Evolutionary conservation across 2,888 invertebrate species (phyloP), one percentile per base, ranked within the genome.

Genomic region (Hydraecia micacea): DNA sequence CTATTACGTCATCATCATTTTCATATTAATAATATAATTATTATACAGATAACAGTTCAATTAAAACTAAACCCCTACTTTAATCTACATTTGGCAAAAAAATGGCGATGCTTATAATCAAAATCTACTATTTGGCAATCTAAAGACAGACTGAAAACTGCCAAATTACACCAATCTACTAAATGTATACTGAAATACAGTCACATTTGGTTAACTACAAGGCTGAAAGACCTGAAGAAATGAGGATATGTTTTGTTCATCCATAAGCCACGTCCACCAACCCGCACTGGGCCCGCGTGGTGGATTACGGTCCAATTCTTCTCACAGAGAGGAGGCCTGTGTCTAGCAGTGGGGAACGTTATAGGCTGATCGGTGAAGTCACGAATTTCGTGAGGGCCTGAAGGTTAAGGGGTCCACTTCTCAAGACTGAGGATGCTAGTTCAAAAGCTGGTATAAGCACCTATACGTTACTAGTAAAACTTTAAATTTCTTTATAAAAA

Each of bases 61-160:
- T 55, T 55, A 55, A 25, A 55, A 55, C 55, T 55, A 9, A 55
- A 9, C 3, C 55, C 52, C 52, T 52, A 52, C 60, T 28, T 28
- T 0, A 28, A 28, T 15, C 32, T n/a, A 63, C 66, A 62, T 66
- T 71, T 68, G 79, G 67, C 79, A 73, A n/a, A 42, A 60, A 69
- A 72, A 58, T 25, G 9, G 28, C 36, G 4, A 7, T n/a, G 21
- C 15, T 63, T 63, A 3, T 42, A 63, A 63, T 15, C 11, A 49
- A 49, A 74, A 28, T 28, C 15, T n/a, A 67, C 42, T 2, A 79
- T 68, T 79, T 79, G 79, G 67, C 79, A 73, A 60, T 2, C 4
- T 68, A 18, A 42, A 28, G 49, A 25, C 18, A 18, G 3, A 49
- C 39, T 39, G 13, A 4, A n/a, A 36, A 18, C 7, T 79, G 77